Evolutionary conservation across 1,140 invertebrate species (phyloP).

Genomic region (Drosophila obscura): DNA sequence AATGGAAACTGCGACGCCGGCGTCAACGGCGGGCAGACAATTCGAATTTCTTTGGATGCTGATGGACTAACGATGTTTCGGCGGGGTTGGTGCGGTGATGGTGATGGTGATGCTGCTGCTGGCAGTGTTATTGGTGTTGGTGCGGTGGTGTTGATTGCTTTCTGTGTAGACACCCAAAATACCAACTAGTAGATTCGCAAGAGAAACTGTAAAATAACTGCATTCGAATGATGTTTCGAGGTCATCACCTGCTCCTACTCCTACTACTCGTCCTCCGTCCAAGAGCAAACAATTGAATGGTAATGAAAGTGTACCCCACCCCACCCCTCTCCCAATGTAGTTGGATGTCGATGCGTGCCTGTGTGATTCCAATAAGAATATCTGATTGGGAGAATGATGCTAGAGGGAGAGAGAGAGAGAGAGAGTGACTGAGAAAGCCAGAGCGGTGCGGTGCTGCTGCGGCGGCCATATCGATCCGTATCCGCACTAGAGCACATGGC

Average conservation of each 20-base stretch:
- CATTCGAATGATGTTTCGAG: constrained; percentile 3
- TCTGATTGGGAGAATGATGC: too few relatives aligned
- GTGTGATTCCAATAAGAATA: too few relatives aligned
- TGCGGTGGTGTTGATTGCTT: constrained; percentile 17
- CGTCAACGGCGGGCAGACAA: constrained; percentile 9
- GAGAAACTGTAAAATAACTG: constrained; percentile 23
- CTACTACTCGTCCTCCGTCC: constrained; percentile 19
- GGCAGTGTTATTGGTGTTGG: constrained; percentile 15
- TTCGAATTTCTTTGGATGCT: constrained; percentile 47
- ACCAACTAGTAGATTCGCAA: constrained; percentile 16
- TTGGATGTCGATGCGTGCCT: too few relatives aligned
- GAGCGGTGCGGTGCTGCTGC: too few relatives aligned
- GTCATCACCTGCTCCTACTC: constrained; percentile 22
- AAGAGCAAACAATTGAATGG: constrained; percentile 10
- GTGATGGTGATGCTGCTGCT: constrained; percentile 9
- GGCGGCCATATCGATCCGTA: background rate
- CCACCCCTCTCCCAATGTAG: too few relatives aligned
- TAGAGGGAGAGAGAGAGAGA: too few relatives aligned
- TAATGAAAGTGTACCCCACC: background rate
- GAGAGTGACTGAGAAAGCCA: too few relatives aligned
- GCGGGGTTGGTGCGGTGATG: constrained; percentile 17
- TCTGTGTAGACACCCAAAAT: constrained; percentile 30
- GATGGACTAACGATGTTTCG: constrained; percentile 35
- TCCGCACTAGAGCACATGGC: constrained; percentile 6
- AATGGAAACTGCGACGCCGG: constrained; percentile 2